phyloP scores from a whole-genome alignment of 1,140 invertebrate genomes.

The Zaprionus vittiger region DNA sequence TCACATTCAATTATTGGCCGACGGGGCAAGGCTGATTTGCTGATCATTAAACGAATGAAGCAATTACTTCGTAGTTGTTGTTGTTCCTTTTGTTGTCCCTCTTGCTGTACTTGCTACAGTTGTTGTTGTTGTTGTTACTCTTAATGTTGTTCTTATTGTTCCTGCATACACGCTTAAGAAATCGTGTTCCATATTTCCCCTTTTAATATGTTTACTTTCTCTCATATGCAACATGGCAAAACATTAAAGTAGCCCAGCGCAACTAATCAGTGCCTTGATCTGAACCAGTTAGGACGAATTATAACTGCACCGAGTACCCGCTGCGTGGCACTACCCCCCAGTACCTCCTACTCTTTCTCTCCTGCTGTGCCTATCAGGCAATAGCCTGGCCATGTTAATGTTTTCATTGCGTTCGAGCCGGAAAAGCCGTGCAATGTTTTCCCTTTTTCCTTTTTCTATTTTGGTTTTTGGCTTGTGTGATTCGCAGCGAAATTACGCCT shows the following conservation, averaged over 20 bases:
- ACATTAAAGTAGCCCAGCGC: slow-evolving; percentile 4
- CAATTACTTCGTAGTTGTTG: slow-evolving; percentile 46
- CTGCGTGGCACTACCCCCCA: not conserved
- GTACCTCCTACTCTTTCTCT: not conserved
- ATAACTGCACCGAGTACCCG: not conserved
- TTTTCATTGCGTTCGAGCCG: slow-evolving; percentile 73
- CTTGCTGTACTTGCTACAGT: slow-evolving; percentile 19
- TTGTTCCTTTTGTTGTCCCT: not conserved
- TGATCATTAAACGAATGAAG: slow-evolving; percentile 78
- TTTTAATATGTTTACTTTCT: not conserved
- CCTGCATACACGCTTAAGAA: not conserved
- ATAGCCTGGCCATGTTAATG: slow-evolving; percentile 51
- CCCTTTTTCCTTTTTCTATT: slow-evolving; percentile 1
- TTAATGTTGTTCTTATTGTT: not conserved
- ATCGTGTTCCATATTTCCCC: not conserved
- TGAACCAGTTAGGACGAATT: not conserved
- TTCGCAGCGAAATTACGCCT: slow-evolving; percentile 69
- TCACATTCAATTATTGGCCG: slow-evolving; percentile 67
- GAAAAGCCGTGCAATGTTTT: slow-evolving; percentile 57
- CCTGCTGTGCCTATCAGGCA: slow-evolving; percentile 42
- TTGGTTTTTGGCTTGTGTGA: not conserved
- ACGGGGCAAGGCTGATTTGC: slow-evolving; percentile 60
- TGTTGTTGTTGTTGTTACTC: not conserved
- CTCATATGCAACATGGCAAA: not conserved
- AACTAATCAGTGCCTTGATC: slow-evolving; percentile 5